phyloP scores from a whole-genome alignment of 2,797 vertebrate genomes.

The Poecilia wingei region DNA sequence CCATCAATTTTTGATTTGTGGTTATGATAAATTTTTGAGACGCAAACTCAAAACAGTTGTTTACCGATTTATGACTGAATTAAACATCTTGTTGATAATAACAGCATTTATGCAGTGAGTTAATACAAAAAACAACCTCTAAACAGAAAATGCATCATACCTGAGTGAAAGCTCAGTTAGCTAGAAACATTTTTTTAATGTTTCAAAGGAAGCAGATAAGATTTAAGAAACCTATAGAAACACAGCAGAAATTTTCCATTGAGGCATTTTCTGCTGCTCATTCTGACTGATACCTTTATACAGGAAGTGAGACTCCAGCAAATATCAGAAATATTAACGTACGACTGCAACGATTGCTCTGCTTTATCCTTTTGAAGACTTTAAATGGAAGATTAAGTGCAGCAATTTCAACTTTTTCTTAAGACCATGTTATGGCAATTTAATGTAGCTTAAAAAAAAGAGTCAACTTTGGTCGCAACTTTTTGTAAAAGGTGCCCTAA shows the following conservation, averaged over 20 bases:
- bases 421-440: too few species aligned
- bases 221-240: not conserved
- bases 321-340: not conserved
- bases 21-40: not conserved
- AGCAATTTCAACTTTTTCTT: too few species aligned
- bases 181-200: not conserved
- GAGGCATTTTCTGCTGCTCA: not conserved
- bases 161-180: not conserved
- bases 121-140: not conserved
- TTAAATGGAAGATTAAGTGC: too few species aligned
- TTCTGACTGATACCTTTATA: not conserved
- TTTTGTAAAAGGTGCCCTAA: too few species aligned
- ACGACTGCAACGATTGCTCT: not conserved
- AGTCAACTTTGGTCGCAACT: too few species aligned
- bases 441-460: too few species aligned
- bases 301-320: not conserved
- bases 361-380: not conserved
- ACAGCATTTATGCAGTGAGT: not conserved
- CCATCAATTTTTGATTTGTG: not conserved
- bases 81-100: not conserved
- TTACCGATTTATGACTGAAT: not conserved
- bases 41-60: not conserved
- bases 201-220: not conserved
- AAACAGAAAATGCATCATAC: not conserved
- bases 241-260: not conserved